A percentile compares a stretch with the other conserved stretches of the same genome.
These are phyloP conservation scores for Prinia subflava DNA, from an alignment of 2,113 vertebrate genomes.

Conservation along the genomic window DNA sequence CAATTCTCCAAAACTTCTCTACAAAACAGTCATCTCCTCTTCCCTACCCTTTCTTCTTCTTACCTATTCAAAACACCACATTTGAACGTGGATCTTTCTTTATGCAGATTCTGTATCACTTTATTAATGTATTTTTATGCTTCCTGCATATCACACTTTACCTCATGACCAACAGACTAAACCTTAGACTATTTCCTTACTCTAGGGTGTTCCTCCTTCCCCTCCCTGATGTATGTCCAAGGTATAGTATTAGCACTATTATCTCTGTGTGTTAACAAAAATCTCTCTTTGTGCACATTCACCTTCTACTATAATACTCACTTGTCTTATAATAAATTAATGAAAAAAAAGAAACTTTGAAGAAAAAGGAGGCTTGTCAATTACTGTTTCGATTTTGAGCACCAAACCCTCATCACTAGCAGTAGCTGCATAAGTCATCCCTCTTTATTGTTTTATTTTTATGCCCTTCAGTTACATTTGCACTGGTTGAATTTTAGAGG, in stretches of 20 bases:
- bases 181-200: background rate
- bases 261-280: background rate
- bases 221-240: background rate
- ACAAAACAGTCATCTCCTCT: background rate
- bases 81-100: background rate
- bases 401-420: background rate
- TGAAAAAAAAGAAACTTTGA: background rate
- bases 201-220: background rate
- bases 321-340: background rate
- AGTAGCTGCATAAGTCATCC: background rate
- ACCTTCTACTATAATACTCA: background rate
- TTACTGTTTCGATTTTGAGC: background rate
- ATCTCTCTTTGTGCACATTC: background rate
- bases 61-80: background rate
- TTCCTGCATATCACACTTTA: background rate
- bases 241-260: background rate
- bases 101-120: background rate
- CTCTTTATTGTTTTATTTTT: slow-evolving; percentile 4
- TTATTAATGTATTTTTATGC: background rate
- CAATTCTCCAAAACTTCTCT: background rate
- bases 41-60: background rate
- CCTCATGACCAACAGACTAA: background rate
- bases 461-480: slow-evolving; percentile 2
- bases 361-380: background rate
- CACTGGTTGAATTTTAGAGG: slow-evolving; percentile 52